Percentiles rank a stretch among this genome's conserved stretches.
Conservation (phyloP, 2,888 invertebrate genomes). For the Colostygia pectinataria region DNA sequence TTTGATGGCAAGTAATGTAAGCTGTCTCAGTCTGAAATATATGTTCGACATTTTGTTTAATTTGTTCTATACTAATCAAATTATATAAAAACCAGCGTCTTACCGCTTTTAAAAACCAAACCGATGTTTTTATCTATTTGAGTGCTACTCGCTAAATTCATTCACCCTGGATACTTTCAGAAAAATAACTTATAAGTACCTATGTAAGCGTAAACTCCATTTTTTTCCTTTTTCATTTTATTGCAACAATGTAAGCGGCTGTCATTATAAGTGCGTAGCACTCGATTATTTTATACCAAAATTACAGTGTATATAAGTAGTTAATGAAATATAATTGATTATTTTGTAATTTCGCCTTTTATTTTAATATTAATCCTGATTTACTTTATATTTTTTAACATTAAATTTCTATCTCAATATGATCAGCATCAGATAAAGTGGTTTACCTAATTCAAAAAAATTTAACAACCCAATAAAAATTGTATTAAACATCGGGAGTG, state of each 20-base stretch:
- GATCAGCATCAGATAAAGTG: no score
- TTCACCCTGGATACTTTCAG: background rate
- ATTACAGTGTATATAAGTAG: slow-evolving; percentile 41
- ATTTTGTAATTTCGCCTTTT: slow-evolving; percentile 58
- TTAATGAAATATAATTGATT: slow-evolving; percentile 63
- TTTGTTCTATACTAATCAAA: no score
- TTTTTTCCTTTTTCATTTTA: background rate
- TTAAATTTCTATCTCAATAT: no score
- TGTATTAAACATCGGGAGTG: no score
- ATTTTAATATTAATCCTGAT: no score
- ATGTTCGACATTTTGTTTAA: no score
- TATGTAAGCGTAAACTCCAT: background rate
- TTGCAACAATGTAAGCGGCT: slow-evolving; percentile 15
- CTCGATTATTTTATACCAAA: slow-evolving; percentile 69
- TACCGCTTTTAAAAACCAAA: no score
- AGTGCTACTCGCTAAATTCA: slow-evolving; percentile 3
- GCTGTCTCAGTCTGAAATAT: no score
- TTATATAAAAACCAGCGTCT: background rate
- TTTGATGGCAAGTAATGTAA: no score
- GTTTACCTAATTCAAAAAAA: no score
- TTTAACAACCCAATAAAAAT: no score
- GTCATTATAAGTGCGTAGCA: slow-evolving; percentile 57
- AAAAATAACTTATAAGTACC: background rate
- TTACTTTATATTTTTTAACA: no score
- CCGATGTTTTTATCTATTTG: background rate